Conservation (phyloP, 2,888 invertebrate species). For the Lamproptera curius region DNA sequence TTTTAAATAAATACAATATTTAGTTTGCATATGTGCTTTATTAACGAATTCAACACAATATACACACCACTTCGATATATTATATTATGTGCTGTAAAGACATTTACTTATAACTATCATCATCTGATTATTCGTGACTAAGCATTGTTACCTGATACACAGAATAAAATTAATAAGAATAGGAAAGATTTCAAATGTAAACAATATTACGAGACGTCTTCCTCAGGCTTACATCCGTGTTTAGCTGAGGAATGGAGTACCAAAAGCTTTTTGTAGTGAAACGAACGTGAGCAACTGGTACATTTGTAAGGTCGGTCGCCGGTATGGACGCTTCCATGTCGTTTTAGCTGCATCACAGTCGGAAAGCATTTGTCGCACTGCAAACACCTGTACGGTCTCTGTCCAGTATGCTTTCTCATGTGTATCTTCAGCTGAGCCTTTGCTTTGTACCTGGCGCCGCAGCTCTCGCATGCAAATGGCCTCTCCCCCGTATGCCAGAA, state of each 20-base stretch:
- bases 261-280: conserved; percentile 34
- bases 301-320: conserved; percentile 29
- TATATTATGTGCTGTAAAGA: no score
- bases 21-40: no score
- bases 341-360: conserved; percentile 27
- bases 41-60: no score
- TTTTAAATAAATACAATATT: no score
- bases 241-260: conserved; percentile 32
- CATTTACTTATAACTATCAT: no score
- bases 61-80: no score
- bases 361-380: conserved; percentile 30
- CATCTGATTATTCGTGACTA: no score
- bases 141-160: no score
- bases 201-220: neutral
- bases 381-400: conserved; percentile 31
- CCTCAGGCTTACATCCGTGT: conserved; percentile 18
- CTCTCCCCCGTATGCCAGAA: conserved; percentile 43
- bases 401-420: conserved; percentile 34
- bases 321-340: conserved; percentile 31
- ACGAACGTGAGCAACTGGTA: conserved; percentile 25
- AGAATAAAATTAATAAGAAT: no score
- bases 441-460: conserved; percentile 41
- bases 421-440: conserved; percentile 40
- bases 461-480: conserved; percentile 41
- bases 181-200: neutral